These are phyloP conservation scores for Sternotherus odoratus DNA, from an alignment of 2,797 vertebrate species.

Conservation along the genomic window DNA sequence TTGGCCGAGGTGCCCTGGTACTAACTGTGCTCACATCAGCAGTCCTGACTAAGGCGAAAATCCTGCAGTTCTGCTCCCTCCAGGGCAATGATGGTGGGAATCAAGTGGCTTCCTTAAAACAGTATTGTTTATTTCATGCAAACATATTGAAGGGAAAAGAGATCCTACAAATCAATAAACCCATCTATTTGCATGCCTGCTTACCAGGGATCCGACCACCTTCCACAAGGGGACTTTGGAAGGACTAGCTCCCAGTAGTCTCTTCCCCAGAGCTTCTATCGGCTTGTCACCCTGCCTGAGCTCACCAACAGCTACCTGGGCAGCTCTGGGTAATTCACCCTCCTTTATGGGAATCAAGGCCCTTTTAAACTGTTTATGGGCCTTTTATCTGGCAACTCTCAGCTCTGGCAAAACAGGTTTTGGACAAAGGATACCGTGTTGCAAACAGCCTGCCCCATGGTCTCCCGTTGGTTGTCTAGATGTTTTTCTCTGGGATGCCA, in stretches of 20 bases:
- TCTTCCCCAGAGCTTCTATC: background rate
- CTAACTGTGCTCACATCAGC: background rate
- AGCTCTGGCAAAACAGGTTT: background rate
- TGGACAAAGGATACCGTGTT: background rate
- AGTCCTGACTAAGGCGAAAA: background rate
- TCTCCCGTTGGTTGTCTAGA: background rate
- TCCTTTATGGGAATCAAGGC: background rate
- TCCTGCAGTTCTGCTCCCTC: background rate
- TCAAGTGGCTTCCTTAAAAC: background rate
- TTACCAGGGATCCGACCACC: fast-evolving
- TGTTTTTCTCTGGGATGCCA: background rate
- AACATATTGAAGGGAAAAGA: fast-evolving
- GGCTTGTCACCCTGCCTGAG: background rate
- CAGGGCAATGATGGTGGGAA: background rate
- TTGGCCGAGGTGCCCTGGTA: background rate
- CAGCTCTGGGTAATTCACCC: background rate
- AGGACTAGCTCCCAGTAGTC: background rate
- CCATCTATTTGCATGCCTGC: fast-evolving
- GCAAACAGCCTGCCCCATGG: background rate
- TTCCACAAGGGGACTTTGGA: background rate
- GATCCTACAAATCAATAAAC: background rate
- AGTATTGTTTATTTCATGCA: background rate
- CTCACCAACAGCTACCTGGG: background rate
- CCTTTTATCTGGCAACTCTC: background rate
- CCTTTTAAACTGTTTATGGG: fast-evolving